Conservation (phyloP, 2,797 vertebrate genomes). For the Neostethus bicornis region DNA sequence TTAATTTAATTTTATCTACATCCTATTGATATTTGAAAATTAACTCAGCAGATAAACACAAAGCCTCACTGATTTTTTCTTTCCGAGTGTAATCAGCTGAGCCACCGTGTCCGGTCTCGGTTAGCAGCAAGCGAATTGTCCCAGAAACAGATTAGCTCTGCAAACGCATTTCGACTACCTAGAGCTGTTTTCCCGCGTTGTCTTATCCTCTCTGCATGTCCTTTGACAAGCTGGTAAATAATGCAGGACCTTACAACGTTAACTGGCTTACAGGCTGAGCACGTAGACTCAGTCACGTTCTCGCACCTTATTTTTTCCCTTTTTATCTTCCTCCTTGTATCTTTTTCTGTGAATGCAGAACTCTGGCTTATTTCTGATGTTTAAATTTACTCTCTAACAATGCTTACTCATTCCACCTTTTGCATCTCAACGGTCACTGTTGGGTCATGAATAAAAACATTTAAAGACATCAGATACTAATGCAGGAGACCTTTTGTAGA, state of each 20-base stretch:
- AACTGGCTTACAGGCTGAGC: conserved; percentile 29
- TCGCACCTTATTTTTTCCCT: not conserved
- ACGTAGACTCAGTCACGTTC: conserved; percentile 6
- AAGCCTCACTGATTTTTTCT: not conserved
- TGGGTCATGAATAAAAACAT: not conserved
- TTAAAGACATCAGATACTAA: not conserved
- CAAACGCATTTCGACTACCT: conserved; percentile 28
- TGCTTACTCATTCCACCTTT: not conserved
- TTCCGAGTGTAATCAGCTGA: conserved; percentile 26
- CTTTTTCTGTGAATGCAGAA: conserved; percentile 7
- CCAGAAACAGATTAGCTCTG: conserved; percentile 39
- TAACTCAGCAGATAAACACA: too few relatives aligned
- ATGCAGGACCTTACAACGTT: conserved; percentile 50
- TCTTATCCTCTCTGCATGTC: conserved; percentile 35
- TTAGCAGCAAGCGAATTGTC: conserved; percentile 9
- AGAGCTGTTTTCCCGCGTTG: conserved; percentile 43
- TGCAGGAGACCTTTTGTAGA: conserved; percentile 4
- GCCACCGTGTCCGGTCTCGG: not conserved
- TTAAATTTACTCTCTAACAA: conserved; percentile 7
- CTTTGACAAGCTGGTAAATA: conserved; percentile 60
- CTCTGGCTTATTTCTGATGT: conserved; percentile 7
- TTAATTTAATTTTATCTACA: too few relatives aligned
- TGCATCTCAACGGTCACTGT: not conserved
- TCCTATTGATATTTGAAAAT: too few relatives aligned
- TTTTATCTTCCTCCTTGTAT: not conserved